Conservation (phyloP, 2,888 invertebrate species). For the Drosophila conformis region DNA sequence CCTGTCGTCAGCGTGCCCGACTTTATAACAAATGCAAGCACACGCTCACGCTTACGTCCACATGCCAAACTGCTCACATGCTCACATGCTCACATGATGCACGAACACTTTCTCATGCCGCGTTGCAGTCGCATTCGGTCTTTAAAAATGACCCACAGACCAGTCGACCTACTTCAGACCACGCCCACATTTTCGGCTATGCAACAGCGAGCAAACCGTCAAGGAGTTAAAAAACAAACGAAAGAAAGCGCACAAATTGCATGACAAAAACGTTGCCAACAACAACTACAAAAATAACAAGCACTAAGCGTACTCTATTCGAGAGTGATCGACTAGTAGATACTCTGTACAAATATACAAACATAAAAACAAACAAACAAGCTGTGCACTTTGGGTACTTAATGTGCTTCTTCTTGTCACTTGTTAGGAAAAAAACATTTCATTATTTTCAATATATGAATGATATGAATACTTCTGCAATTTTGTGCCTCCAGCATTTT, state of each 20-base stretch:
- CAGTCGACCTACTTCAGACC: conserved; percentile 65
- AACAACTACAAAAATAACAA: conserved; percentile 26
- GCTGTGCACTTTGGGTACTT: not conserved
- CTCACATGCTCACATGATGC: not conserved
- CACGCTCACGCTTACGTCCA: conserved; percentile 10
- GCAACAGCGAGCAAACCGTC: conserved; percentile 41
- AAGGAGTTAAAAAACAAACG: conserved; percentile 20
- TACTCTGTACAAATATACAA: not conserved
- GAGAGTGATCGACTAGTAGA: not conserved
- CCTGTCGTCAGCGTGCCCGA: conserved; percentile 39
- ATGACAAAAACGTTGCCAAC: conserved; percentile 60
- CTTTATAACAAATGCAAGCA: conserved; percentile 43
- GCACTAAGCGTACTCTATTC: not conserved
- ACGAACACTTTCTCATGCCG: conserved; percentile 2
- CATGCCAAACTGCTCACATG: not conserved
- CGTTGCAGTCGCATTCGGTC: conserved; percentile 14
- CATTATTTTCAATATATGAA: too few species aligned
- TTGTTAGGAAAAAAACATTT: not conserved
- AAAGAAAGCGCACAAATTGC: conserved; percentile 56
- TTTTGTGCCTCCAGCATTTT: not conserved
- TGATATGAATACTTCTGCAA: not conserved
- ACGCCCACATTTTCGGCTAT: conserved; percentile 53
- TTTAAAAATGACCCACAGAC: conserved; percentile 52
- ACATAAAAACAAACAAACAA: not conserved
- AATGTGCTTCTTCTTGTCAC: not conserved